A percentile compares a stretch with the other conserved stretches of the same genome.
These are phyloP conservation scores for Leptoclinus maculatus DNA, from an alignment of 2,797 vertebrate genomes.

Conservation along the genomic window DNA sequence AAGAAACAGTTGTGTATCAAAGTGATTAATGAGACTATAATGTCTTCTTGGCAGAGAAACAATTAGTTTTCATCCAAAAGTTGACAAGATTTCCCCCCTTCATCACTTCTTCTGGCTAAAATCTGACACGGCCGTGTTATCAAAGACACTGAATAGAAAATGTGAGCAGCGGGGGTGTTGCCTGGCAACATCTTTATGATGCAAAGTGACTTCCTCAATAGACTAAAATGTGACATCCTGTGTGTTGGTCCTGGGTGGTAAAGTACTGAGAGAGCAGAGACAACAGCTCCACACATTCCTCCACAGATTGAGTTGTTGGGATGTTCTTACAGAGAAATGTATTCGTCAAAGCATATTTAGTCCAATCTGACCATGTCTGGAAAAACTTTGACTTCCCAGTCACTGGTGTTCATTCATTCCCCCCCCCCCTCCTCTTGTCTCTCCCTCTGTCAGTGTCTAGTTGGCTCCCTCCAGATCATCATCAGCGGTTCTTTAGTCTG, in stretches of 20 bases:
- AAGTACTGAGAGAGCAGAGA: conserved; percentile 45
- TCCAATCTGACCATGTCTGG: conserved; percentile 55
- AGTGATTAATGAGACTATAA: conserved; percentile 63
- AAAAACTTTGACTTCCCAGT: conserved; percentile 37
- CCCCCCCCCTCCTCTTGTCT: conserved; percentile 5
- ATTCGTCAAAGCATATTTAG: conserved; percentile 67
- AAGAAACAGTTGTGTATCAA: conserved; percentile 28
- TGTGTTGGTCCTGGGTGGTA: conserved; percentile 68
- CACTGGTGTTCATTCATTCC: conserved; percentile 37
- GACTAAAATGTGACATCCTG: conserved; percentile 80
- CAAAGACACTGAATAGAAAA: conserved; percentile 76
- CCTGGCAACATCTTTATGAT: conserved; percentile 86
- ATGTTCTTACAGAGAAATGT: conserved; percentile 53
- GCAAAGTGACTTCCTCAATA: conserved; percentile 84
- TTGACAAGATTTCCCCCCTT: conserved; percentile 40
- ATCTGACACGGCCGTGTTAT: conserved; percentile 76
- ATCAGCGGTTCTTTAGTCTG: conserved; percentile 56
- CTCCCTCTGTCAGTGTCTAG: conserved; percentile 48
- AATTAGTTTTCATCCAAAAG: conserved; percentile 54
- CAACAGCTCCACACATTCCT: conserved; percentile 67
- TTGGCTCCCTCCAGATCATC: conserved; percentile 64
- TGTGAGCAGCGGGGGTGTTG: conserved; percentile 74
- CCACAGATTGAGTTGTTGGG: conserved; percentile 67
- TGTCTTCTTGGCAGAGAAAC: conserved; percentile 38
- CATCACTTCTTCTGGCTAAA: conserved; percentile 62